Base-by-base conservation (phyloP, 2,888 invertebrate species). In the Trilocha varians region DNA sequence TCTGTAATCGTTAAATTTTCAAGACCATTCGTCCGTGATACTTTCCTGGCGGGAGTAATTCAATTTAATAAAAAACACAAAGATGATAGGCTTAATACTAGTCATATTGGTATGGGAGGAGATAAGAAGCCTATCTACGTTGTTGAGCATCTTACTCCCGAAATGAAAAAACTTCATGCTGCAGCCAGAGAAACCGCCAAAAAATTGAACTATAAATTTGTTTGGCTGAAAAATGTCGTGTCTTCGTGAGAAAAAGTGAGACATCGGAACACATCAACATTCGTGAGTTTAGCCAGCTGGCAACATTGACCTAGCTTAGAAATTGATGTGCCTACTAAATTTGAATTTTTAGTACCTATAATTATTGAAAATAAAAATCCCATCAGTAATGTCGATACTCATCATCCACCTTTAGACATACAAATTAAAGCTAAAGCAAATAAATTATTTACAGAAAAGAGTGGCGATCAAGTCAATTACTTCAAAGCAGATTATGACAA, bases 51-150 rank as follows among this genome's bases (percentile, higher is more conserved):
- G 1, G 46, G 53, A 3, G 8, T 55, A n/a, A 48, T 52, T 0
- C 50, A 52, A 34, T 51, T 55, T 15, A 36, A 25, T 34, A 51
- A 46, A 18, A 47, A 45, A 0, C 44, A 47, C n/a, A n/a, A n/a
- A n/a, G n/a, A n/a, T n/a, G n/a, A n/a, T n/a, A n/a, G n/a, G n/a
- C n/a, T n/a, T n/a, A n/a, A 17, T n/a, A 17, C 36, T 4, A 32
- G 17, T 13, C 39, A 42, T 13, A 33, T 38, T 8, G 42, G 36
- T 9, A 32, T 39, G 11, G 16, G 36, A 5, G 13, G n/a, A n/a
- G 34, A 34, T 5, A 40, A 40, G 3, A 15, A 15, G 8, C 40
- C 40, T 13, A 40, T 40, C 4, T 40, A 15, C 14, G 35, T n/a
- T n/a, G n/a, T n/a, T n/a, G n/a, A n/a, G n/a, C n/a, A n/a, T n/a